Evolutionary conservation across 2,888 invertebrate species (phyloP), one percentile per base, ranked within the genome.

Genomic region (Acrocyrtus sp.): DNA sequence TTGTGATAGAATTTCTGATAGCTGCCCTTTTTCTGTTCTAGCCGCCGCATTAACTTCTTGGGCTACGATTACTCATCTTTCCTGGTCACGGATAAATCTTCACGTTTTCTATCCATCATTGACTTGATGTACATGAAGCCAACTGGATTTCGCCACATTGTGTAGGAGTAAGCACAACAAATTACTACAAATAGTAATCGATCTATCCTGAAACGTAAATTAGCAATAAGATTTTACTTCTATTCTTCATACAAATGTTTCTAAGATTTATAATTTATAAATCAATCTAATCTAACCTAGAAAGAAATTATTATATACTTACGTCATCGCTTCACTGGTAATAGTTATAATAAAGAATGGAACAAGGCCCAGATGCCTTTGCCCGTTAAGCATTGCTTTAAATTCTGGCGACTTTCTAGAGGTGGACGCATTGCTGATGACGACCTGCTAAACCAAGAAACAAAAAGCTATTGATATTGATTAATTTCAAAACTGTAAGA

Each of bases 361-460:
- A 26, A 68, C 22, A 19, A 68, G 45, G 45, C 68, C 68, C 41
- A 68, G 54, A 24, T 68, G 68, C 24, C 68, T 21, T 39, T 68
- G 68, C 17, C 26, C 53, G 3, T 29, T 53, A 15, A 68, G 54
- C 68, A 68, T 68, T 1, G 68, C 51, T 17, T 47, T 53, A 39
- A 68, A 68, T 43, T 68, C 27, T n/a, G 21, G 24, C 3, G 68
- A 61, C 51, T 68, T 68, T 15, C 29, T 39, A 8, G n/a, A 45
- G 15, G 53, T 68, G 26, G 47, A 43, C 19, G 34, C 29, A 27
- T 53, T 68, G 5, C 29, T 47, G 68, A 68, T 53, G 27, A 68
- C 68, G 54, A 68, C 68, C 68, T 68, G 68, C 68, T 68, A 24
- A 61, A 54, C 22, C 60, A 47, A 50, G 10, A 34, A 50, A 0